These are phyloP conservation scores for Amyelois transitella DNA, from an alignment of 1,140 invertebrate species.

Conservation along the genomic window DNA sequence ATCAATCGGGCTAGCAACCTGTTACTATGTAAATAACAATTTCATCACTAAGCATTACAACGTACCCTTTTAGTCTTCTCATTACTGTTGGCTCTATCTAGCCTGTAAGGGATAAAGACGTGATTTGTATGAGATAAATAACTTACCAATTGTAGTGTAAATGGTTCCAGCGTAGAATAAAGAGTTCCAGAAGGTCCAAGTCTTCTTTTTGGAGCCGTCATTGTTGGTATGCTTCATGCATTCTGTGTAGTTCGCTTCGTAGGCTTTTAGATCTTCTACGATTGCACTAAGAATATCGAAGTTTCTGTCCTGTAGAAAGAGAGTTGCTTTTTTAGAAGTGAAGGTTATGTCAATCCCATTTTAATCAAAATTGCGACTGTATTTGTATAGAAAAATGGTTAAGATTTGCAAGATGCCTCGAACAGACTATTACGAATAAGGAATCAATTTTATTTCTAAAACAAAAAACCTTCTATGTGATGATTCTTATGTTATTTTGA, in stretches of 20 bases:
- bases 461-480: no score
- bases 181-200: constrained; percentile 93
- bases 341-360: not conserved
- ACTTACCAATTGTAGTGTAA: constrained; percentile 93
- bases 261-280: constrained; percentile 66
- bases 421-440: no score
- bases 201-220: constrained; percentile 65
- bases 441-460: no score
- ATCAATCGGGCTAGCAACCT: no score
- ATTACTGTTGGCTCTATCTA: no score
- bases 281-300: constrained; percentile 44
- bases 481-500: no score
- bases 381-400: not conserved
- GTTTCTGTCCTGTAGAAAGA: constrained; percentile 1
- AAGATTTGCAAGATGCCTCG: no score
- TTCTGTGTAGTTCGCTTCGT: constrained; percentile 76
- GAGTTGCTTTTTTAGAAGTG: no score
- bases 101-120: no score
- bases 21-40: no score
- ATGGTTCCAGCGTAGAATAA: constrained; percentile 95
- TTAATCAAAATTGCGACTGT: not conserved
- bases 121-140: not conserved
- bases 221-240: constrained; percentile 70
- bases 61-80: no score
- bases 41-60: no score